Evolutionary conservation across 2,888 invertebrate species (phyloP).

Genomic region (Dicranocentrus wangi): DNA sequence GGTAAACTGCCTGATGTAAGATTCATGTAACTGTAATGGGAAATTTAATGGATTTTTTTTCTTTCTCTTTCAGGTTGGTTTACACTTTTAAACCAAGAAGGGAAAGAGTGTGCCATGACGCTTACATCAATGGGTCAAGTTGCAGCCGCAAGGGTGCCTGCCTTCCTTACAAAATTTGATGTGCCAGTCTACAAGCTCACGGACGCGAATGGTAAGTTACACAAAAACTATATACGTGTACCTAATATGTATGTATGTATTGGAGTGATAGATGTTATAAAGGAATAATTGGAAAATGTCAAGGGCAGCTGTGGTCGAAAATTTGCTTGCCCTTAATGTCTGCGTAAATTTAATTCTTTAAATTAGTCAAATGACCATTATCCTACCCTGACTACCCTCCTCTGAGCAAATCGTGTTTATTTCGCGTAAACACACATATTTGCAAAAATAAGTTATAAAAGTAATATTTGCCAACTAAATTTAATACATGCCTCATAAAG

Average conservation of each 20-base stretch:
- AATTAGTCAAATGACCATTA: not conserved
- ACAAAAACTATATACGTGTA: no score
- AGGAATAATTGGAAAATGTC: constrained; percentile 21
- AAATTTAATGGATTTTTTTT: constrained; percentile 20
- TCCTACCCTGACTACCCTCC: not conserved
- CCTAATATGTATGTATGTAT: no score
- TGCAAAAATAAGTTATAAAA: constrained; percentile 16
- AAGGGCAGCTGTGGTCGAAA: constrained; percentile 20
- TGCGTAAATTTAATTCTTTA: constrained; percentile 17
- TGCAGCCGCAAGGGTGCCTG: constrained; percentile 81
- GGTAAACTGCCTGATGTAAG: constrained; percentile 11
- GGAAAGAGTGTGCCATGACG: constrained; percentile 71
- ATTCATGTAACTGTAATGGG: constrained; percentile 33
- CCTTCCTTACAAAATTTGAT: constrained; percentile 80
- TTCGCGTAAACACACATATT: not conserved
- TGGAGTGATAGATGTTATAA: no score
- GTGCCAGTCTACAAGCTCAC: constrained; percentile 78
- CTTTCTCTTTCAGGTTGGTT: constrained; percentile 70
- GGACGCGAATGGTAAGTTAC: constrained; percentile 72
- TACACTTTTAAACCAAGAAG: constrained; percentile 69
- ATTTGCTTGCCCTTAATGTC: not conserved
- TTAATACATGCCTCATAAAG: not conserved
- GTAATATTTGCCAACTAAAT: constrained; percentile 7
- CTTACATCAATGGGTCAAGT: constrained; percentile 74
- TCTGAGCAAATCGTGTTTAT: no score